These are phyloP conservation scores for Tachystola acroxantha DNA, from an alignment of 2,888 invertebrate genomes.

Conservation along the genomic window DNA sequence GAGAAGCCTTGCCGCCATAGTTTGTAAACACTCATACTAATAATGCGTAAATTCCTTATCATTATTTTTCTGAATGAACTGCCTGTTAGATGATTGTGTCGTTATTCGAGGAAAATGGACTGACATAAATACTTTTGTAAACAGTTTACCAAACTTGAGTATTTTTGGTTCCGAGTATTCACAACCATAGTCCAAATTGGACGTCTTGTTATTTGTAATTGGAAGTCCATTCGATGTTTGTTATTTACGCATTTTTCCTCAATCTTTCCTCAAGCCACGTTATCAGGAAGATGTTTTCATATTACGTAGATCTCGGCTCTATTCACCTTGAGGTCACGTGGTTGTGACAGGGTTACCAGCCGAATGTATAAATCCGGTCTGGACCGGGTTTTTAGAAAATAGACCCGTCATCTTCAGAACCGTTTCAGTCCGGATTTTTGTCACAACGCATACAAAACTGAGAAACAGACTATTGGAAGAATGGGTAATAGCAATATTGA, in stretches of 20 bases:
- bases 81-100: background rate
- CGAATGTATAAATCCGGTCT: too few species aligned
- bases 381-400: too few species aligned
- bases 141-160: background rate
- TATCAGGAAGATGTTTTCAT: slow-evolving; percentile 19
- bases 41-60: background rate
- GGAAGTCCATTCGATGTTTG: background rate
- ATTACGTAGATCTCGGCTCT: slow-evolving; percentile 21
- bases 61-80: background rate
- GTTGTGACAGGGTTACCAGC: too few species aligned
- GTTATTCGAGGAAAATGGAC: background rate
- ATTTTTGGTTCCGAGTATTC: background rate
- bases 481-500: too few species aligned
- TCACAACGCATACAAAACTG: too few species aligned
- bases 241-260: slow-evolving; percentile 2
- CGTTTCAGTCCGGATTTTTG: too few species aligned
- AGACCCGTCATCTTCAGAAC: too few species aligned
- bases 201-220: background rate
- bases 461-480: too few species aligned
- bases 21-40: too few species aligned
- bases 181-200: too few species aligned
- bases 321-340: slow-evolving; percentile 64
- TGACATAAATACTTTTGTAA: too few species aligned
- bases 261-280: slow-evolving; percentile 1
- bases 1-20: too few species aligned